Evolutionary conservation across 2,888 invertebrate genomes (phyloP).

Genomic region (Meandrusa payeni): DNA sequence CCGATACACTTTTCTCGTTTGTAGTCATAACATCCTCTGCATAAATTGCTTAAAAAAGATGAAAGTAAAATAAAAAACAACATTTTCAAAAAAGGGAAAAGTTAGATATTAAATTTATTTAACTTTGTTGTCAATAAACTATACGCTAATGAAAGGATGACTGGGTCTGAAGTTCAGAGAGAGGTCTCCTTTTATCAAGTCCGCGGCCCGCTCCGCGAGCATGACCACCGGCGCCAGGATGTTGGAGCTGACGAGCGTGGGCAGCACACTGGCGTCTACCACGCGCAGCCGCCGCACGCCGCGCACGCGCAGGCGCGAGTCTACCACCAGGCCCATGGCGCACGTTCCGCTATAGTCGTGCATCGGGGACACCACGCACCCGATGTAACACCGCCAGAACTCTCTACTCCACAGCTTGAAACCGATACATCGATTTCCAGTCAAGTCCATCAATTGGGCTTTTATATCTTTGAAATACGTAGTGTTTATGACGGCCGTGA

Average conservation of each 20-base stretch:
- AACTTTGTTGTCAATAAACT: too few species aligned
- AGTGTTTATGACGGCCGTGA: conserved; percentile 36
- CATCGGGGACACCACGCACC: conserved; percentile 19
- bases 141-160: conserved; percentile 10
- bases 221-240: conserved; percentile 35
- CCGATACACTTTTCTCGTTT: too few species aligned
- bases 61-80: too few species aligned
- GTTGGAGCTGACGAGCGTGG: conserved; percentile 35
- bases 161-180: conserved; percentile 17
- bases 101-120: too few species aligned
- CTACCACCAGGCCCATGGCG: conserved; percentile 33
- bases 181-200: conserved; percentile 29
- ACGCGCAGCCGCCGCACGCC: conserved; percentile 36
- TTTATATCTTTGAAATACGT: conserved; percentile 37
- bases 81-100: too few species aligned
- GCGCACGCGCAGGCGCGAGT: conserved; percentile 64
- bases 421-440: conserved; percentile 29
- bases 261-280: conserved; percentile 38
- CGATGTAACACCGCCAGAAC: conserved; percentile 36
- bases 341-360: conserved; percentile 30
- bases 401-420: conserved; percentile 27
- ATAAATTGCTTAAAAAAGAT: too few species aligned
- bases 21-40: too few species aligned
- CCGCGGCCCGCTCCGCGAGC: conserved; percentile 37
- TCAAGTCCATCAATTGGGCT: conserved; percentile 34